Base-by-base conservation (phyloP, 2,888 invertebrate genomes). In the Leucophenga montana region DNA sequence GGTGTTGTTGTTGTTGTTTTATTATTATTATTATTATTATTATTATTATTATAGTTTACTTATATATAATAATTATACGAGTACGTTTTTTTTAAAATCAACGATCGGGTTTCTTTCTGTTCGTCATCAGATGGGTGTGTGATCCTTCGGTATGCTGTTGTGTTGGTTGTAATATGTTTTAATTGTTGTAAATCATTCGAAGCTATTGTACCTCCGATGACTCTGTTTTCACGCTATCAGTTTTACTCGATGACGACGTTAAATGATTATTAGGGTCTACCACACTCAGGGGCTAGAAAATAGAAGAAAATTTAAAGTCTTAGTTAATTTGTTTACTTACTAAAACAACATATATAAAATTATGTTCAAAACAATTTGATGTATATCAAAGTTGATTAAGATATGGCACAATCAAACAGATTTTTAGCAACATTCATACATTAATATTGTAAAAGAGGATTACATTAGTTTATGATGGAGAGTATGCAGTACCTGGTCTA, bases 201-300 rank as follows among this genome's bases (percentile, higher is more conserved):
- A 39, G 83, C 89, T 92, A 94, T 92, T 94, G 94, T 90, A 94
- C 94, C 91, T 95, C 95, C 86, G 94, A 94, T 89, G 94, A 93
- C 91, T 95, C 95, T 89, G 93, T 92, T 90, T 94, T 94, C 59
- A 39, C 31, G 18, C 79, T 77, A 72, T 95, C 95, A 88, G 94
- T 92, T 90, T 94, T 85, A 77, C 81, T 79, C 80, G 83, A 82
- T 89, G 94, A 86, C 90, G 90, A 89, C 87, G 94, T 86, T 90
- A 94, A 93, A 90, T 94, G 95, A 90, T 94, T 95, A 89, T 94
- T 93, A 90, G 94, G 93, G 90, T 95, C 95, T 88, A 94, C 92
- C 88, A 94, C 93, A 91, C 93, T 94, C 90, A 94, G 92, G 87
- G 95, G 94, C 93, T 94, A 69, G 53, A 56, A 65, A 68, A 71